Conservation (phyloP, 2,888 invertebrate species). For the Taphrorychus bicolor region DNA sequence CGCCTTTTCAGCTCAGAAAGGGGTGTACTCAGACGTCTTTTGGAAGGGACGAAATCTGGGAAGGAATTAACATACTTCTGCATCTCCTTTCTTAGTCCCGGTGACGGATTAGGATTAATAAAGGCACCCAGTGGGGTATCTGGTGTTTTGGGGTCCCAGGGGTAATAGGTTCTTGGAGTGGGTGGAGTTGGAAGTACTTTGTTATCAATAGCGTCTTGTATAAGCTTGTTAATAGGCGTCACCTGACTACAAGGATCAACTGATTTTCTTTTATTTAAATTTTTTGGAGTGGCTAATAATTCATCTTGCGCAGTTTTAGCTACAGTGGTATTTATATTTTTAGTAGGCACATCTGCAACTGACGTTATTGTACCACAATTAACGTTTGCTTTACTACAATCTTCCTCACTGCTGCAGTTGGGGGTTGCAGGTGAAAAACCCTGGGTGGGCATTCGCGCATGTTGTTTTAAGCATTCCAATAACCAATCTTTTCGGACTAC, state of each 20-base stretch:
- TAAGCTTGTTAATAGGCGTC: constrained; percentile 56
- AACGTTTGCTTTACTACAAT: neutral
- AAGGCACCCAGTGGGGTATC: constrained; percentile 63
- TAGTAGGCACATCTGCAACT: neutral
- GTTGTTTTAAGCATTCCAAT: constrained; percentile 67
- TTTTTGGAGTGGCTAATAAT: neutral
- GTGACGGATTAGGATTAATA: constrained; percentile 62
- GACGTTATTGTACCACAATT: neutral
- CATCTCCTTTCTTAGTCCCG: constrained; percentile 62
- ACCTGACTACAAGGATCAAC: constrained; percentile 49
- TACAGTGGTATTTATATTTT: constrained; percentile 22
- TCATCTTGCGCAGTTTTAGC: neutral
- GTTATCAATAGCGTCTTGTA: constrained; percentile 52
- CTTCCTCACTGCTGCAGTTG: neutral
- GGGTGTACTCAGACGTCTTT: constrained; percentile 54
- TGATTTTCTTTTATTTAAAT: constrained; percentile 14
- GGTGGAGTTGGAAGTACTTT: constrained; percentile 49
- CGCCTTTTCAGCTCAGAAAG: constrained; percentile 65
- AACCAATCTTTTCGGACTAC: constrained; percentile 82
- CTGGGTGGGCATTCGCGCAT: constrained; percentile 57
- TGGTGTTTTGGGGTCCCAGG: constrained; percentile 59
- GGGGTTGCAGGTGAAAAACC: constrained; percentile 65
- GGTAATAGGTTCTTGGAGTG: constrained; percentile 52
- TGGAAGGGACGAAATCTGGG: constrained; percentile 56
- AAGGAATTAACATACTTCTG: constrained; percentile 61